Conservation (phyloP, 2,797 vertebrate genomes). For the Galago senegalensis region DNA sequence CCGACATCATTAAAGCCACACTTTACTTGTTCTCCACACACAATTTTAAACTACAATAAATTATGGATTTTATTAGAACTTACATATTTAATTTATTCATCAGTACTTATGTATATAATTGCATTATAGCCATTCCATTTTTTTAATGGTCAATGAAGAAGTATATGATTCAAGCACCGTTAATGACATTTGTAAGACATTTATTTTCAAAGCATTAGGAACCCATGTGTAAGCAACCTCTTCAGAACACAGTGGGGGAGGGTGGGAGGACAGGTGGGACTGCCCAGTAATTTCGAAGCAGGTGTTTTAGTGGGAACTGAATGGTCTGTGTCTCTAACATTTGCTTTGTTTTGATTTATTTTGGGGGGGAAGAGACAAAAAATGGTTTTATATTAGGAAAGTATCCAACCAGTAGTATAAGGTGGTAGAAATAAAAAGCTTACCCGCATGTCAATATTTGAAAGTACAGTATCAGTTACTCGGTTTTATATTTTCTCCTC, state of each 20-base stretch:
- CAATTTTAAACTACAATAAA: conserved; percentile 77
- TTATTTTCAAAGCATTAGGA: conserved; percentile 82
- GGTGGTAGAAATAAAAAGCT: conserved; percentile 34
- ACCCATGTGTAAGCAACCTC: conserved; percentile 75
- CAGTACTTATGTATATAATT: conserved; percentile 83
- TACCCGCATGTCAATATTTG: not conserved
- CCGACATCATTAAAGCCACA: conserved; percentile 77
- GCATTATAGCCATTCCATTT: conserved; percentile 83
- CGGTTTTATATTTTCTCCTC: not conserved
- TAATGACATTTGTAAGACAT: conserved; percentile 84
- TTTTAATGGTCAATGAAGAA: conserved; percentile 86
- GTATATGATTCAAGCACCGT: conserved; percentile 84
- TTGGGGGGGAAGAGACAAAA: not conserved
- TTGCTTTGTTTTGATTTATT: no score
- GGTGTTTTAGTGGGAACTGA: conserved; percentile 57
- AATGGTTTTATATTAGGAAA: conserved; percentile 48
- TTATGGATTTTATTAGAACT: conserved; percentile 85
- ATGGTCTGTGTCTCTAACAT: not conserved
- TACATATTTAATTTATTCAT: conserved; percentile 83
- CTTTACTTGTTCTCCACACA: conserved; percentile 73
- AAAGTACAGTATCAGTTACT: not conserved
- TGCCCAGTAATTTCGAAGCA: conserved; percentile 70
- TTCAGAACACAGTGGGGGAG: conserved; percentile 49
- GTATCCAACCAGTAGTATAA: not conserved
- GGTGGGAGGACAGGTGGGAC: conserved; percentile 54